Evolutionary conservation across 2,888 invertebrate species (phyloP).

Genomic region (Rhamnusium bicolor): DNA sequence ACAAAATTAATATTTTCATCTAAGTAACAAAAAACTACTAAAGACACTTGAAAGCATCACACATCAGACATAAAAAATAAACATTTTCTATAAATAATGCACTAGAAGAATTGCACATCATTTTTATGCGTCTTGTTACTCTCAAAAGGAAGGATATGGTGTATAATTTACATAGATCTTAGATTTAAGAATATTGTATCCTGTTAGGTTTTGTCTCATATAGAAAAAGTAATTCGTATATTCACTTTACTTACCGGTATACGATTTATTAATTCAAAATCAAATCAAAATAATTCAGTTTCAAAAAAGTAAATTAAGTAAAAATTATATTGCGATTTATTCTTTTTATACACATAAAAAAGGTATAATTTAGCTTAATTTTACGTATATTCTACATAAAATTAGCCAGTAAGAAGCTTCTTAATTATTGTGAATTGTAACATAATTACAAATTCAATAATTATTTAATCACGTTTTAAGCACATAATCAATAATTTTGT

Average conservation of each 20-base stretch:
- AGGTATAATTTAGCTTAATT: too few relatives aligned
- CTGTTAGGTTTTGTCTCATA: constrained; percentile 1
- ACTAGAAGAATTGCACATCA: constrained; percentile 21
- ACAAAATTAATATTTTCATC: too few relatives aligned
- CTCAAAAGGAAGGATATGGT: constrained; percentile 22
- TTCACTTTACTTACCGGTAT: not conserved
- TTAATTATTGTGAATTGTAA: not conserved
- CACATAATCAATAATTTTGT: not conserved
- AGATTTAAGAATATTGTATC: constrained; percentile 31
- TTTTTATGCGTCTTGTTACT: constrained; percentile 27
- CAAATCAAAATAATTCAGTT: not conserved
- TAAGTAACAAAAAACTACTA: too few relatives aligned
- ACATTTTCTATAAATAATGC: constrained; percentile 2
- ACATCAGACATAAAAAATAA: not conserved
- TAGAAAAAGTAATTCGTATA: constrained; percentile 9
- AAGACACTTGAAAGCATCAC: too few relatives aligned
- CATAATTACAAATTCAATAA: not conserved
- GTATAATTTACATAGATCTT: constrained; percentile 28
- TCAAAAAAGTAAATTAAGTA: too few relatives aligned
- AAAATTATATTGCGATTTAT: too few relatives aligned
- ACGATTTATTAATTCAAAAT: not conserved
- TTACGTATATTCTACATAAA: too few relatives aligned
- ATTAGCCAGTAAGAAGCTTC: not conserved
- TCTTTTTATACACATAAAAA: too few relatives aligned
- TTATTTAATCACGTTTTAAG: not conserved